Evolutionary conservation across 1,140 invertebrate genomes (phyloP).

Genomic region (Anadara kagoshimensis): DNA sequence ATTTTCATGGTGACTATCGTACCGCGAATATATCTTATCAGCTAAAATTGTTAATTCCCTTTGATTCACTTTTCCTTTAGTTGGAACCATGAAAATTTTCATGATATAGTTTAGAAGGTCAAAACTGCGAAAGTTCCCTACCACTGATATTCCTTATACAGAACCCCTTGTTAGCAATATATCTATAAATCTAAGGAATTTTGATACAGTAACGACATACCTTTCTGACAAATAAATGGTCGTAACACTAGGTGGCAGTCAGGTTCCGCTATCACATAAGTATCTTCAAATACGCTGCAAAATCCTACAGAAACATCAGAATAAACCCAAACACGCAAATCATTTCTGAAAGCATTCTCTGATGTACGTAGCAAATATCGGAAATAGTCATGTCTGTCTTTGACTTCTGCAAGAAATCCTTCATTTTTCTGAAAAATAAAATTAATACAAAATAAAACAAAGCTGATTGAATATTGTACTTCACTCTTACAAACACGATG

Average conservation of each 20-base stretch:
- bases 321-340: constrained; percentile 63
- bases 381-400: constrained; percentile 54
- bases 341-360: constrained; percentile 44
- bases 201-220: constrained; percentile 33
- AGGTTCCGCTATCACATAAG: constrained; percentile 56
- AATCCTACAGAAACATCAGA: constrained; percentile 51
- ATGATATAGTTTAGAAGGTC: too few species aligned
- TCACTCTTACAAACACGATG: too few species aligned
- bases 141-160: too few species aligned
- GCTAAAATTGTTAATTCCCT: too few species aligned
- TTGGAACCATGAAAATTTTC: too few species aligned
- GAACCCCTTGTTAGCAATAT: too few species aligned
- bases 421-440: constrained; percentile 49
- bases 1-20: too few species aligned
- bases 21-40: too few species aligned
- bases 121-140: too few species aligned
- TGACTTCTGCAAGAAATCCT: constrained; percentile 60
- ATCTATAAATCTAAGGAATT: not conserved
- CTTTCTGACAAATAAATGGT: constrained; percentile 70
- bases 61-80: too few species aligned
- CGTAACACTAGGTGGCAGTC: constrained; percentile 60
- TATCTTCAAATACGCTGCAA: constrained; percentile 58
- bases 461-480: too few species aligned
- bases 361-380: constrained; percentile 53
- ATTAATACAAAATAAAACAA: too few species aligned